phyloP scores from a whole-genome alignment of 1,140 invertebrate species.

The Drosophila suzukii region DNA sequence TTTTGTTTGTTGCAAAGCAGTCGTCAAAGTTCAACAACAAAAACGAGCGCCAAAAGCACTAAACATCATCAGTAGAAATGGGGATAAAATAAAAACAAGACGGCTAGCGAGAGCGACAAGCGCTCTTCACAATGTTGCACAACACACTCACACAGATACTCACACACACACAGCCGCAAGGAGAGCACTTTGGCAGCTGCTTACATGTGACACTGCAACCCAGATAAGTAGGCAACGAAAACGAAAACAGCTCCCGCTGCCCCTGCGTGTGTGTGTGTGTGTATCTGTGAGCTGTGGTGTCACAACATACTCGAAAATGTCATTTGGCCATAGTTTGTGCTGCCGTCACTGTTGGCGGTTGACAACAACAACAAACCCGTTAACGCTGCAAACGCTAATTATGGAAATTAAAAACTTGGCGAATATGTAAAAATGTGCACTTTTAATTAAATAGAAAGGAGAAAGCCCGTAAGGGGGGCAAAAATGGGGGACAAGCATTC shows the following conservation, averaged over 20 bases:
- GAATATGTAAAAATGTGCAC: constrained; percentile 78
- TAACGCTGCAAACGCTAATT: constrained; percentile 70
- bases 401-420: constrained; percentile 82
- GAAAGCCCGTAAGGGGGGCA: constrained; percentile 1
- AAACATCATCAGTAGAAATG: constrained; percentile 13
- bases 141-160: constrained; percentile 25
- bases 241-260: constrained; percentile 49
- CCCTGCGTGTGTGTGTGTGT: constrained; percentile 10
- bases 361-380: constrained; percentile 32
- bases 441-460: constrained; percentile 80
- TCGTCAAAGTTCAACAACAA: constrained; percentile 25
- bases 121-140: constrained; percentile 46
- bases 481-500: constrained; percentile 34
- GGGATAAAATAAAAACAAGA: constrained; percentile 1
- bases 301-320: constrained; percentile 70
- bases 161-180: constrained; percentile 16
- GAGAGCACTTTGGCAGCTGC: constrained; percentile 59
- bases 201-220: constrained; percentile 68
- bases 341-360: constrained; percentile 37
- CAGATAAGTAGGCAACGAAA: constrained; percentile 80
- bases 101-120: constrained; percentile 24
- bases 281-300: constrained; percentile 43
- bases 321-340: constrained; percentile 60
- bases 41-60: constrained; percentile 27
- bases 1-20: neutral